phyloP scores from a whole-genome alignment of 1,140 invertebrate genomes.

The Microplitis demolitor region DNA sequence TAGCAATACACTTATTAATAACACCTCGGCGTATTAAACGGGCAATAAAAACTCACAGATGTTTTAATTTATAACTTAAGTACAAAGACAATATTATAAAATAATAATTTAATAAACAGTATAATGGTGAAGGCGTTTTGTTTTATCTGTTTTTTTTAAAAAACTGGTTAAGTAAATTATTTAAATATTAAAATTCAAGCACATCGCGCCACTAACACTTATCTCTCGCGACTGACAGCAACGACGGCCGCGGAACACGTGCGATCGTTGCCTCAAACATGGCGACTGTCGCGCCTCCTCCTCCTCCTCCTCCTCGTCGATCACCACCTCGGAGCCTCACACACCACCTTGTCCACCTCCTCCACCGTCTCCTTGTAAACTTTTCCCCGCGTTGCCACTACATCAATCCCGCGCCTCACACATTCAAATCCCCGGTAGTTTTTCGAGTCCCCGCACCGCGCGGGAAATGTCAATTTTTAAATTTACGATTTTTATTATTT shows the following conservation, averaged over 20 bases:
- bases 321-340: background rate
- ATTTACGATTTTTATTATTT: too few relatives aligned
- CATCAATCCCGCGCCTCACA: too few relatives aligned
- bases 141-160: too few relatives aligned
- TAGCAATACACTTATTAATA: background rate
- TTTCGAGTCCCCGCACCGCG: too few relatives aligned
- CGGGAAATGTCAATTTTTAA: too few relatives aligned
- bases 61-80: background rate
- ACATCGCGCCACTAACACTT: constrained; percentile 22
- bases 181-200: constrained; percentile 12
- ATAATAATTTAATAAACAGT: too few relatives aligned
- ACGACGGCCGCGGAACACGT: constrained; percentile 23
- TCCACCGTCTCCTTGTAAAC: too few relatives aligned
- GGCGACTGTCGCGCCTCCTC: constrained; percentile 15
- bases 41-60: background rate
- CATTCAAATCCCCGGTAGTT: too few relatives aligned
- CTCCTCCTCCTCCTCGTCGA: background rate
- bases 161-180: background rate
- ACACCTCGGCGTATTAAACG: background rate
- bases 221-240: constrained; percentile 14
- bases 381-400: too few relatives aligned
- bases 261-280: constrained; percentile 25
- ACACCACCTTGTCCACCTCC: background rate
- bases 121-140: too few relatives aligned
- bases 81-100: too few relatives aligned